These are phyloP conservation scores for Silurus lanzhouensis DNA, from an alignment of 2,797 vertebrate species.

Conservation along the genomic window DNA sequence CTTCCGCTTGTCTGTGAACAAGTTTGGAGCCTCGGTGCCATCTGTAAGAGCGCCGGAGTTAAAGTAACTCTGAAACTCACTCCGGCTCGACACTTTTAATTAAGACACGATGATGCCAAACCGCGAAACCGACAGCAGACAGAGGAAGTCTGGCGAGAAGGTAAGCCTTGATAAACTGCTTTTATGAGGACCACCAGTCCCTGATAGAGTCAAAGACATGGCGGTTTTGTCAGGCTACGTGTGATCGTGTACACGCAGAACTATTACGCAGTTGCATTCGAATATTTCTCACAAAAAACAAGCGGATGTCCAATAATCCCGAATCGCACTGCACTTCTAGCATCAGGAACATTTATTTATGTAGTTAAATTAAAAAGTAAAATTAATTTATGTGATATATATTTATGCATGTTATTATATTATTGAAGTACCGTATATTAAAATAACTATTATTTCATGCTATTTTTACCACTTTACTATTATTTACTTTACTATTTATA, in stretches of 20 bases:
- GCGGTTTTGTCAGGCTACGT: too few relatives aligned
- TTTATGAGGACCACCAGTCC: not conserved
- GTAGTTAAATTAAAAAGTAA: not conserved
- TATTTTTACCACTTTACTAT: not conserved
- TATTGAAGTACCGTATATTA: not conserved
- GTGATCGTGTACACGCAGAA: too few relatives aligned
- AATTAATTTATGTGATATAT: not conserved
- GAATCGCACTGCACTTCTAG: not conserved
- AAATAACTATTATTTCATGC: not conserved
- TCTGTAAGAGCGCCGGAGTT: conserved; percentile 36
- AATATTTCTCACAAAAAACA: too few relatives aligned
- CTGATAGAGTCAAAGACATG: too few relatives aligned
- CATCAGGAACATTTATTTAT: too few relatives aligned
- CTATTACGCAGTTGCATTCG: too few relatives aligned
- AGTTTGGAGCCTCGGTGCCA: conserved; percentile 37
- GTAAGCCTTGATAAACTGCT: conserved; percentile 31
- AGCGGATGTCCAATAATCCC: too few relatives aligned
- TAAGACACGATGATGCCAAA: conserved; percentile 63
- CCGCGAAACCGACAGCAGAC: conserved; percentile 41
- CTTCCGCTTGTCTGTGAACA: conserved; percentile 32
- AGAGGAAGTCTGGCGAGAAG: conserved; percentile 12
- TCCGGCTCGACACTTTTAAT: conserved; percentile 71
- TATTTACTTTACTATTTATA: too few relatives aligned
- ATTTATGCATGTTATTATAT: not conserved
- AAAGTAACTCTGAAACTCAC: conserved; percentile 26